These are phyloP conservation scores for Drosophila repletoides DNA, from an alignment of 1,140 invertebrate genomes.

Conservation along the genomic window DNA sequence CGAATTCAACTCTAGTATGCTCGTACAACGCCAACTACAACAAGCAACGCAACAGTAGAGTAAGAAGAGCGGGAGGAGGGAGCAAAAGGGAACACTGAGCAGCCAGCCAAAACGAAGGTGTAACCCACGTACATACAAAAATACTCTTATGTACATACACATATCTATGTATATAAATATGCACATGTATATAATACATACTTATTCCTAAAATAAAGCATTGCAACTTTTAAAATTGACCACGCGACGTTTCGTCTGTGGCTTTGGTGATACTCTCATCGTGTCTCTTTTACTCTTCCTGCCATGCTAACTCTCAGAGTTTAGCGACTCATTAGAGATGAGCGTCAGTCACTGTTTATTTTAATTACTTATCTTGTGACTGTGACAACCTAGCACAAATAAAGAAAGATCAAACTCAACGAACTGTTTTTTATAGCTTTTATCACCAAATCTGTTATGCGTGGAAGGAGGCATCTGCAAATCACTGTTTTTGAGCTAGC, in stretches of 20 bases:
- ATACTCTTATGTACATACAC: neutral
- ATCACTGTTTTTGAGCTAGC: no score
- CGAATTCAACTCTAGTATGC: no score
- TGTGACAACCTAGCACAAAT: no score
- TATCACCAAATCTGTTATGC: no score
- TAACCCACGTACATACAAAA: constrained; percentile 55
- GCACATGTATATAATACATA: constrained; percentile 16
- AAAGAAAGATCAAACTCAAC: no score
- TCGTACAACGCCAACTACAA: constrained; percentile 10
- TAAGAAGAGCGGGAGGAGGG: neutral
- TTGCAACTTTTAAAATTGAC: constrained; percentile 58
- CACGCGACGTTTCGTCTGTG: constrained; percentile 17
- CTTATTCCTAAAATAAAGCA: constrained; percentile 67
- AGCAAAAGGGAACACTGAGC: neutral
- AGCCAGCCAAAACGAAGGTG: constrained; percentile 62
- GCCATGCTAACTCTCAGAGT: no score
- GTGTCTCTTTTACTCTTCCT: neutral
- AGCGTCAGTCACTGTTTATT: no score
- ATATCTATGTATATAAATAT: neutral
- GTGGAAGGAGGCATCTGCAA: no score
- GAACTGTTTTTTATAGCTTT: no score
- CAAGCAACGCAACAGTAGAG: constrained; percentile 4
- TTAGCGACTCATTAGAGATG: no score
- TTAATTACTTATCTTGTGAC: no score
- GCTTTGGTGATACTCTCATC: constrained; percentile 1